Conservation (phyloP, 1,140 invertebrate genomes). For the Hylaeus anthracinus region DNA sequence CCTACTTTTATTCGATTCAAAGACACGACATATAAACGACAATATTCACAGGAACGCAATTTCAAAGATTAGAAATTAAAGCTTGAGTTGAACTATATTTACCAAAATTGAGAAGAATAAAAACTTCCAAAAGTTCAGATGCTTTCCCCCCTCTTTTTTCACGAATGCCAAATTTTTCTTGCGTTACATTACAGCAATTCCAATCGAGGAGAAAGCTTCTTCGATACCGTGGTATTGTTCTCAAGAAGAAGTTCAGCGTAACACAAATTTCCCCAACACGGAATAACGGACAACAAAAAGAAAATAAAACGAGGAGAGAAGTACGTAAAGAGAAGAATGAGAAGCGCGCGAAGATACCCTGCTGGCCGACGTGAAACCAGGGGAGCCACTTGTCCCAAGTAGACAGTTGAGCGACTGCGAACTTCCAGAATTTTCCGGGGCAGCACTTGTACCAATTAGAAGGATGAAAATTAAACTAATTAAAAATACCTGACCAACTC, state of each 20-base stretch:
- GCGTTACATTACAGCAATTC: not conserved
- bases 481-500: slow-evolving; percentile 46
- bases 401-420: slow-evolving; percentile 27
- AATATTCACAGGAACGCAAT: too few relatives aligned
- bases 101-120: too few relatives aligned
- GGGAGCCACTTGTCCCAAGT: slow-evolving; percentile 9
- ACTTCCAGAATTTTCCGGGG: slow-evolving; percentile 32
- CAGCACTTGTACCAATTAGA: slow-evolving; percentile 44
- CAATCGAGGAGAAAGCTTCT: slow-evolving; percentile 22
- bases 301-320: slow-evolving; percentile 12
- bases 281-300: slow-evolving; percentile 13
- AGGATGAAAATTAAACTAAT: slow-evolving; percentile 49
- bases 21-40: too few relatives aligned
- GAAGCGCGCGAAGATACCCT: slow-evolving; percentile 20
- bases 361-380: not conserved
- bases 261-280: slow-evolving; percentile 17
- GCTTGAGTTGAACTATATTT: too few relatives aligned
- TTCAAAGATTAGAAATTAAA: too few relatives aligned
- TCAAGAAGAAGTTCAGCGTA: slow-evolving; percentile 1
- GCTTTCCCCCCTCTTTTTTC: too few relatives aligned
- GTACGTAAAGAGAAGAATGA: slow-evolving; percentile 19
- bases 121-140: too few relatives aligned
- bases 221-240: slow-evolving; percentile 10
- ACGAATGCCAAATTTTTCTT: not conserved
- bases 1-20: too few relatives aligned